Conservation (phyloP, 1,140 invertebrate species). For the Trichoplusia ni region DNA sequence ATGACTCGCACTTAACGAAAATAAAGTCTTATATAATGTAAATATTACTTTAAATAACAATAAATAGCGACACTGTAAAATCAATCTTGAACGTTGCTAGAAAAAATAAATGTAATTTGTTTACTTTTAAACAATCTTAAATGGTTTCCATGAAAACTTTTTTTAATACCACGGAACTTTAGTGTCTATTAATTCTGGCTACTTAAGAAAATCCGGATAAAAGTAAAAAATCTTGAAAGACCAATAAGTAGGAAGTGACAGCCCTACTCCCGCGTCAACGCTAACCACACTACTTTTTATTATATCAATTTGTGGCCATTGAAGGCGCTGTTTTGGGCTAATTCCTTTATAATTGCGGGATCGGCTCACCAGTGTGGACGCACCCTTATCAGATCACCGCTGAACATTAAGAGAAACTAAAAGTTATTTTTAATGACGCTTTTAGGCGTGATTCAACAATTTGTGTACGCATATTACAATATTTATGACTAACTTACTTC, state of each 20-base stretch:
- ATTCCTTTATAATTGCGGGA: conserved; percentile 79
- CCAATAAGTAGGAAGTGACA: conserved; percentile 16
- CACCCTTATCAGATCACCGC: conserved; percentile 60
- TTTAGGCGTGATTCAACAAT: conserved; percentile 29
- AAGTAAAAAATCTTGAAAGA: not conserved
- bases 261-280: conserved; percentile 44
- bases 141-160: no score
- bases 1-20: no score
- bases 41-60: no score
- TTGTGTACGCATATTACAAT: conserved; percentile 19
- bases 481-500: conserved; percentile 20
- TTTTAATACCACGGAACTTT: no score
- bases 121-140: no score
- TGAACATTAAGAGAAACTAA: conserved; percentile 62
- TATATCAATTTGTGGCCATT: conserved; percentile 81
- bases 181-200: no score
- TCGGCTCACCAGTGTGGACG: conserved; percentile 60
- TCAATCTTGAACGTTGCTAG: no score
- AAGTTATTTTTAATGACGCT: conserved; percentile 41
- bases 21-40: no score
- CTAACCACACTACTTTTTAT: conserved; percentile 73
- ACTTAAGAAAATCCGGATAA: not conserved
- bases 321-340: conserved; percentile 73
- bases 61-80: no score
- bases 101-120: no score